phyloP scores from a whole-genome alignment of 64 coral and sea anemone genomes.

The Catalaphyllia jardinei region DNA sequence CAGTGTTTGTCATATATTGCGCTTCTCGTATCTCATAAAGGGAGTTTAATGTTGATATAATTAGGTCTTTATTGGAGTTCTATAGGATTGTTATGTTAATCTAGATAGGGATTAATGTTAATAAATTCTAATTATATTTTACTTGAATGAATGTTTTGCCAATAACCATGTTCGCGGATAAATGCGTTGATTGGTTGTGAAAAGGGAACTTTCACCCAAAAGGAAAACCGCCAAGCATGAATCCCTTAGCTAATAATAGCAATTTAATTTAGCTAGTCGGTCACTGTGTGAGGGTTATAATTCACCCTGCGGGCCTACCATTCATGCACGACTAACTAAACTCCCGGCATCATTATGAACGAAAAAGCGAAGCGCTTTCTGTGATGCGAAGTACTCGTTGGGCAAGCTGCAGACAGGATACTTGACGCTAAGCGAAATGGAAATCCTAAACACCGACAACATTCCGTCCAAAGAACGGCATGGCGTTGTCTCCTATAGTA shows the following conservation, averaged over 20 bases:
- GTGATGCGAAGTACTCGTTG: neutral
- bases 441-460: conserved; percentile 5
- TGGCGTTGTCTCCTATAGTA: conserved; percentile 59
- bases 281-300: conserved; percentile 51
- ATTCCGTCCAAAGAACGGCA: conserved; percentile 24
- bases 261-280: conserved; percentile 84
- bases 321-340: conserved; percentile 12
- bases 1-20: conserved; percentile 19
- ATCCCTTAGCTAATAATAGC: conserved; percentile 73
- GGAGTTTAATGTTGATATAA: conserved; percentile 96
- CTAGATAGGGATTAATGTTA: conserved; percentile 99
- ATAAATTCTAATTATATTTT: conserved; percentile 99
- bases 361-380: neutral
- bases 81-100: conserved; percentile 99
- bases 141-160: conserved; percentile 88
- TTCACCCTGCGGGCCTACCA: conserved; percentile 44
- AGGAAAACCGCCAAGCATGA: conserved; percentile 68
- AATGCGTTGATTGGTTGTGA: conserved; percentile 91
- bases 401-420: conserved; percentile 5
- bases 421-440: conserved; percentile 11
- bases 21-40: conserved; percentile 73
- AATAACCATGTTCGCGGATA: conserved; percentile 81
- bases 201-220: conserved; percentile 74
- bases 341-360: conserved; percentile 8
- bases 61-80: conserved; percentile 97